These are phyloP conservation scores for Anthopleura xanthogrammica DNA, from an alignment of 92 coral and sea anemone species.

Conservation along the genomic window DNA sequence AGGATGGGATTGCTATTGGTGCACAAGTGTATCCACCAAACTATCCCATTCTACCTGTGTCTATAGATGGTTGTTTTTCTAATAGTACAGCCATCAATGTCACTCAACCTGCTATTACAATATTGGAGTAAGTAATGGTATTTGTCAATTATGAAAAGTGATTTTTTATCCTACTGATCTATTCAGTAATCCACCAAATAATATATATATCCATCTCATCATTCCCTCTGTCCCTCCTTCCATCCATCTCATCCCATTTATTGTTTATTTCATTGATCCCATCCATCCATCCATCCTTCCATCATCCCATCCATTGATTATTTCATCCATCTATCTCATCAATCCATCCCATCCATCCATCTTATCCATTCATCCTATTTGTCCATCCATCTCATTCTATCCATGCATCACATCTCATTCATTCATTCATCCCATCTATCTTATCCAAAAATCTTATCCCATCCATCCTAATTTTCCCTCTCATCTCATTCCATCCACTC, in stretches of 20 bases:
- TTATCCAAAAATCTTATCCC: too few species aligned
- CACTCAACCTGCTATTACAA: not conserved
- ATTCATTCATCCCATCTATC: not conserved
- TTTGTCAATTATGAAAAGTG: not conserved
- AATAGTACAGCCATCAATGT: conserved; percentile 16
- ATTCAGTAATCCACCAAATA: not conserved
- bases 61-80: conserved; percentile 59
- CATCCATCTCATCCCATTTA: not conserved
- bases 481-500: not conserved
- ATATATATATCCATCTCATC: not conserved
- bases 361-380: too few species aligned
- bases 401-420: not conserved
- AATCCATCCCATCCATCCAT: too few species aligned
- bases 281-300: too few species aligned
- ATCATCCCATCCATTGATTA: too few species aligned
- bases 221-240: not conserved
- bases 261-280: too few species aligned
- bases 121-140: not conserved
- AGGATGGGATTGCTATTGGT: conserved; percentile 62
- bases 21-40: conserved; percentile 70
- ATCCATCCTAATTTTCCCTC: too few species aligned
- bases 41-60: conserved; percentile 56
- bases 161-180: not conserved
- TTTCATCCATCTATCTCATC: not conserved
- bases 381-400: too few species aligned